phyloP scores from a whole-genome alignment of 2,888 invertebrate genomes.

The Arctia plantaginis region DNA sequence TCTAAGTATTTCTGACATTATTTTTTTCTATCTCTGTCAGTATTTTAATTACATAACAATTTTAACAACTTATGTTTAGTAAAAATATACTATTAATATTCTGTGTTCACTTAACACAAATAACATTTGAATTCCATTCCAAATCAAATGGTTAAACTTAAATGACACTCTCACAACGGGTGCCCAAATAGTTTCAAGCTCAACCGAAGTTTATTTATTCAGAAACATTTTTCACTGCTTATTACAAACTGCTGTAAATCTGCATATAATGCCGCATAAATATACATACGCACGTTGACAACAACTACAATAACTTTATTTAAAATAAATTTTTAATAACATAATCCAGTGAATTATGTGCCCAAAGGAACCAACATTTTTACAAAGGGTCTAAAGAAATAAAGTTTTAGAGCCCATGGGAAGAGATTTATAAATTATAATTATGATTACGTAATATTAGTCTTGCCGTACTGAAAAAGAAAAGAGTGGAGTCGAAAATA shows the following conservation, averaged over 20 bases:
- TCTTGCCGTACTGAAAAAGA: not conserved
- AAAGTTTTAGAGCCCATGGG: not conserved
- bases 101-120: not conserved
- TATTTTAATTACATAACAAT: not conserved
- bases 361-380: too few relatives aligned
- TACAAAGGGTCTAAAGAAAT: too few relatives aligned
- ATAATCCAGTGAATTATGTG: not conserved
- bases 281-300: too few relatives aligned
- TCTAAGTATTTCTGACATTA: too few relatives aligned
- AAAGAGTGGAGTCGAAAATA: not conserved
- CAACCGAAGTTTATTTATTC: not conserved
- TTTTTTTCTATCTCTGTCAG: not conserved
- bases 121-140: not conserved
- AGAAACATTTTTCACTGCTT: not conserved
- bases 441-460: not conserved
- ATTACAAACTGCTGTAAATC: not conserved
- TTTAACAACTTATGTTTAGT: not conserved
- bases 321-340: not conserved
- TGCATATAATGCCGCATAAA: not conserved
- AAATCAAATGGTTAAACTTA: not conserved
- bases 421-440: not conserved
- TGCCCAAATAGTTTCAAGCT: not conserved
- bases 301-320: too few relatives aligned
- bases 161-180: not conserved
- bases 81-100: not conserved